phyloP scores from a whole-genome alignment of 2,888 invertebrate genomes.

The Caenorhabditis japonica region DNA sequence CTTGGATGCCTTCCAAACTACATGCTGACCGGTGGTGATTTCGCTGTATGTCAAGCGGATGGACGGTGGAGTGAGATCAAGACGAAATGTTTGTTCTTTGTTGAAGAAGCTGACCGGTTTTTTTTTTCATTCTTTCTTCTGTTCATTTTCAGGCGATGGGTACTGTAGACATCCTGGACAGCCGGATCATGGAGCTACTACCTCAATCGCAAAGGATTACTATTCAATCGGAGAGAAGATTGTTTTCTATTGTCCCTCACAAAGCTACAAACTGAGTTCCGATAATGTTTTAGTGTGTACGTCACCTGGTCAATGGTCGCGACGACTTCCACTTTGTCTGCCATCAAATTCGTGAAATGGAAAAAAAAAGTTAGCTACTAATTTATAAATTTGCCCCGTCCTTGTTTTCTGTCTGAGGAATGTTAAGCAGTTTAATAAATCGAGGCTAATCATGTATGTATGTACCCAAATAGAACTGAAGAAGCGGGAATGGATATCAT shows the following conservation, averaged over 20 bases:
- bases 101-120: conserved; percentile 2
- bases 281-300: conserved; percentile 73
- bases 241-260: conserved; percentile 71
- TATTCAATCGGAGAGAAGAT: conserved; percentile 73
- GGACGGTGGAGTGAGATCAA: conserved; percentile 83
- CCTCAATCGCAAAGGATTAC: conserved; percentile 67
- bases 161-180: conserved; percentile 70
- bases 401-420: background rate
- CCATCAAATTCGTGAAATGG: conserved; percentile 50
- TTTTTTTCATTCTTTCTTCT: background rate
- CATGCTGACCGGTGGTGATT: conserved; percentile 91
- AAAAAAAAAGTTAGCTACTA: conserved; percentile 20
- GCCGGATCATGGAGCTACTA: conserved; percentile 69
- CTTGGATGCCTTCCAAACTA: conserved; percentile 90
- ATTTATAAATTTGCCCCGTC: conserved; percentile 27
- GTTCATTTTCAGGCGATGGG: conserved; percentile 55
- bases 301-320: conserved; percentile 62
- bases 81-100: conserved; percentile 63
- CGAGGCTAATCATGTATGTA: conserved; percentile 44
- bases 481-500: conserved; percentile 31
- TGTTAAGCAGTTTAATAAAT: conserved; percentile 38
- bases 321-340: conserved; percentile 58
- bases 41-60: conserved; percentile 89
- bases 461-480: conserved; percentile 26
- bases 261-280: conserved; percentile 64